Percentiles rank a stretch among this genome's conserved stretches.
These are phyloP conservation scores for Ranitomeya variabilis DNA, from an alignment of 2,113 vertebrate genomes.

Conservation along the genomic window DNA sequence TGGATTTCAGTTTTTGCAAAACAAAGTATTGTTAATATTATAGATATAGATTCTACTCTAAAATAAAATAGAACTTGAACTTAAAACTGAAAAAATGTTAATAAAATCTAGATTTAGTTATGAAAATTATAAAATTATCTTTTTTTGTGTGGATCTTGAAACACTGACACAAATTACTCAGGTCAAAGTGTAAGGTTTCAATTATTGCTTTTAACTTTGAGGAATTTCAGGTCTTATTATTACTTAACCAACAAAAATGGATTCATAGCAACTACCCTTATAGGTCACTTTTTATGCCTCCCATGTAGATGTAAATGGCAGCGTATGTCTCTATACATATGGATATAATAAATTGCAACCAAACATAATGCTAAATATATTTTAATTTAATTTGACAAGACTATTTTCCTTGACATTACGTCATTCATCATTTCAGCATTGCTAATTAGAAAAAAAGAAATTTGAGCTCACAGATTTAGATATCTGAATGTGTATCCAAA, in stretches of 20 bases:
- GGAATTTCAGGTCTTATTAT: background rate
- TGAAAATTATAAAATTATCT: background rate
- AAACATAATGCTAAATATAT: constrained; percentile 60
- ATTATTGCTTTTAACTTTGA: background rate
- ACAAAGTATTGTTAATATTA: too few relatives aligned
- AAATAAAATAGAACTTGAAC: too few relatives aligned
- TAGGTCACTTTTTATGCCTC: constrained; percentile 18
- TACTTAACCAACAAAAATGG: background rate
- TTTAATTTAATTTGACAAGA: constrained; percentile 65
- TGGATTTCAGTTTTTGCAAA: too few relatives aligned
- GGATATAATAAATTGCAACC: constrained; percentile 67
- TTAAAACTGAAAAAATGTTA: too few relatives aligned
- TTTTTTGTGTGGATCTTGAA: background rate
- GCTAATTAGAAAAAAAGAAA: constrained; percentile 9
- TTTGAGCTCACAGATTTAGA: background rate
- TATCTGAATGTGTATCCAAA: background rate
- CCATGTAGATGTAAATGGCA: constrained; percentile 51
- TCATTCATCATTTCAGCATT: constrained; percentile 43
- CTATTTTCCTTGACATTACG: constrained; percentile 58
- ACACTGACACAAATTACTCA: background rate
- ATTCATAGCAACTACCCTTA: background rate
- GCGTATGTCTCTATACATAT: constrained; percentile 63
- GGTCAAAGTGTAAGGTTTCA: background rate
- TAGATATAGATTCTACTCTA: too few relatives aligned
- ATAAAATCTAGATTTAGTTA: background rate